Evolutionary conservation across 2,888 invertebrate genomes (phyloP).

Genomic region (Heteropelma amictum): DNA sequence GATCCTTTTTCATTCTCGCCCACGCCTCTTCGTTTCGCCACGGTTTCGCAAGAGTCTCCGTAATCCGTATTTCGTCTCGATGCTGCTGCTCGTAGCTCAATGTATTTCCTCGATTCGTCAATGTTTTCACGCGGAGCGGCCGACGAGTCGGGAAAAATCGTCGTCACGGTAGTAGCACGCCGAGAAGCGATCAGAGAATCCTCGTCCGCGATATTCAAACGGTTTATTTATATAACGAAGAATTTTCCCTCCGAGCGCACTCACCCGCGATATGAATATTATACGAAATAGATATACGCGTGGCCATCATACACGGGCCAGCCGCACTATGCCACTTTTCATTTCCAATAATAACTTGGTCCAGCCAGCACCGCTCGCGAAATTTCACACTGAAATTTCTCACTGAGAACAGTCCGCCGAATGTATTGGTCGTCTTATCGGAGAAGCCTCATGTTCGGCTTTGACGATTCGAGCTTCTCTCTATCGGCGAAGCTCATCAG

Average conservation of each 20-base stretch:
- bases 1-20: too few relatives aligned
- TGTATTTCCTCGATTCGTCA: too few relatives aligned
- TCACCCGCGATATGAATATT: slow-evolving; percentile 35
- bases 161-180: slow-evolving; percentile 18
- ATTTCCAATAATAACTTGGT: slow-evolving; percentile 27
- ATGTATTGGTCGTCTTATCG: not conserved
- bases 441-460: slow-evolving; percentile 54
- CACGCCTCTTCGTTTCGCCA: too few relatives aligned
- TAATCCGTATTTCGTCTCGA: not conserved
- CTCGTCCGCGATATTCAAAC: slow-evolving; percentile 42
- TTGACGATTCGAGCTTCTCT: slow-evolving; percentile 27
- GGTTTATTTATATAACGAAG: slow-evolving; percentile 51
- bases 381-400: too few relatives aligned
- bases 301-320: slow-evolving; percentile 25
- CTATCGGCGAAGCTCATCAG: slow-evolving; percentile 45
- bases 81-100: too few relatives aligned
- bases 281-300: slow-evolving; percentile 24
- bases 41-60: too few relatives aligned
- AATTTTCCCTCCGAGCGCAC: slow-evolving; percentile 27
- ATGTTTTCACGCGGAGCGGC: too few relatives aligned
- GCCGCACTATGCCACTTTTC: slow-evolving; percentile 26
- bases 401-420: not conserved
- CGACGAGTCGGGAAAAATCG: not conserved
- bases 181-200: not conserved
- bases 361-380: too few relatives aligned